Conservation (phyloP, 2,888 invertebrate species). For the Bruchidius siliquastri region DNA sequence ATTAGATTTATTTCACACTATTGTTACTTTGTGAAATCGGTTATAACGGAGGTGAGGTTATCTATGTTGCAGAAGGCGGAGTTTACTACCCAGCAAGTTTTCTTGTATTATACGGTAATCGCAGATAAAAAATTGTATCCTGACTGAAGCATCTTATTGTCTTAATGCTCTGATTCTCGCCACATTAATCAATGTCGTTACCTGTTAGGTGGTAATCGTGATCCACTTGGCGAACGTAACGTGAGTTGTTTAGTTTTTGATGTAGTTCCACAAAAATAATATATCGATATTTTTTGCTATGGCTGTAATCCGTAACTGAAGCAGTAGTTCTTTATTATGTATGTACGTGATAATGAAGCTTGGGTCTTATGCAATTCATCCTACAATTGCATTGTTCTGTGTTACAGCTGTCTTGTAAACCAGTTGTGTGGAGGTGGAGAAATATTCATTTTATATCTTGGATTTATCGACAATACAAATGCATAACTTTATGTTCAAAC, state of each 20-base stretch:
- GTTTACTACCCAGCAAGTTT: not conserved
- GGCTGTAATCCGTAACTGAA: no score
- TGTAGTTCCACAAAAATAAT: not conserved
- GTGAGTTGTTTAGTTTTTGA: not conserved
- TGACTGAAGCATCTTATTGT: not conserved
- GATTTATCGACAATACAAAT: no score
- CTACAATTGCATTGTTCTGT: no score
- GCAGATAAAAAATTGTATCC: not conserved
- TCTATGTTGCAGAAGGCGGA: not conserved
- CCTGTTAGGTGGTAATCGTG: not conserved
- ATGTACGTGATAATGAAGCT: no score
- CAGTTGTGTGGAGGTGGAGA: no score
- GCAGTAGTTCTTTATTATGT: no score
- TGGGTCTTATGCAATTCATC: no score
- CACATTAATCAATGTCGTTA: not conserved
- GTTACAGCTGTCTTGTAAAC: no score
- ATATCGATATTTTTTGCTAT: no score
- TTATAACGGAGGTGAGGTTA: not conserved
- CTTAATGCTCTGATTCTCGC: not conserved
- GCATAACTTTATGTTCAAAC: no score
- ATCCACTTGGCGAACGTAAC: not conserved
- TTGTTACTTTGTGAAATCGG: not conserved
- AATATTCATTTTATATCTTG: no score
- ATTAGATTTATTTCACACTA: not conserved
- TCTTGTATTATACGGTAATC: not conserved